These are phyloP conservation scores for Drosophila trichaetosa DNA, from an alignment of 2,888 invertebrate genomes.

Conservation along the genomic window DNA sequence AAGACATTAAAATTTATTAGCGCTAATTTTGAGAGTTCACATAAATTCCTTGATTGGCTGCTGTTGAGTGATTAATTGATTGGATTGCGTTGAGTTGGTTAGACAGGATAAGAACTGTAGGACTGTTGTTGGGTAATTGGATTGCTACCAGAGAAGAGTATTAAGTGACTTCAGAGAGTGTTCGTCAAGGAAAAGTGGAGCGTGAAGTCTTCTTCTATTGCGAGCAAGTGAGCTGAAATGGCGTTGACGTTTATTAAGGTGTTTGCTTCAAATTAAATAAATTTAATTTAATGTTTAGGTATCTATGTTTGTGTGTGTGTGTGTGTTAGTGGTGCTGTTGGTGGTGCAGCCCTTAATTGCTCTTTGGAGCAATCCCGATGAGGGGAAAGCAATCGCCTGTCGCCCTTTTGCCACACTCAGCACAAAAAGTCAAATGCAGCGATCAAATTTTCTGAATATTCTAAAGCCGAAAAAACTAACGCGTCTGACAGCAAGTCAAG, in stretches of 20 bases:
- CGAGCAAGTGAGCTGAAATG: neutral
- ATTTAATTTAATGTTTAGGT: neutral
- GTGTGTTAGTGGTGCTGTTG: neutral
- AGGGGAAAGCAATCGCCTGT: too few species aligned
- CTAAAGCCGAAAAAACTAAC: neutral
- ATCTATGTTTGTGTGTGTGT: neutral
- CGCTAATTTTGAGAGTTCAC: too few species aligned
- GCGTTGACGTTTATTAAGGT: neutral
- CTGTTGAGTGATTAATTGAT: neutral
- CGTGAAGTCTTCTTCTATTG: neutral
- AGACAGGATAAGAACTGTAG: neutral
- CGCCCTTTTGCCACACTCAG: neutral
- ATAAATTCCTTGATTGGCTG: neutral
- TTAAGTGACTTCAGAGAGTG: neutral
- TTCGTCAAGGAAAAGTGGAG: neutral
- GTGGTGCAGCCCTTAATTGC: slow-evolving; percentile 32
- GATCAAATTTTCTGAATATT: slow-evolving; percentile 26
- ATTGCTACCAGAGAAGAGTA: neutral
- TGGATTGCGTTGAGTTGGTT: neutral
- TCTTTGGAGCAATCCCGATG: slow-evolving; percentile 27
- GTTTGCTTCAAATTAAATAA: neutral
- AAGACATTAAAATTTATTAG: neutral
- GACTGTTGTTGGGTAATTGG: neutral
- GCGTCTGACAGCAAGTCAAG: slow-evolving; percentile 6
- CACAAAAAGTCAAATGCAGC: slow-evolving; percentile 9